A percentile compares a stretch with the other conserved stretches of the same genome.
Evolutionary conservation across 2,797 vertebrate genomes (phyloP).

Genomic region (Agapornis canus): DNA sequence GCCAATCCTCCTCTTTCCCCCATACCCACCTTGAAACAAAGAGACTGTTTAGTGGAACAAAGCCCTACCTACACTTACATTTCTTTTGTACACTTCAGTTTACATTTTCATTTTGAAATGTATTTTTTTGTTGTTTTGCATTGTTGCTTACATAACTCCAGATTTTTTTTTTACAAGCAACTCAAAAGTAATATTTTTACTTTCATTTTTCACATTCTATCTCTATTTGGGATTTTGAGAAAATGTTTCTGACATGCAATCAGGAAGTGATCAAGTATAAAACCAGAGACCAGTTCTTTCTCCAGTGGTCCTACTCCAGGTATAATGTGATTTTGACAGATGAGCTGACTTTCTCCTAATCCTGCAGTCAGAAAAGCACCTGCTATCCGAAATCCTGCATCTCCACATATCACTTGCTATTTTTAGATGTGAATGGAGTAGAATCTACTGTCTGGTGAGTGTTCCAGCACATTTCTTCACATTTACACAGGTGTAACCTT

Average conservation of each 20-base stretch:
- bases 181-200: neutral
- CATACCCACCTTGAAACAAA: neutral
- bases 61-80: neutral
- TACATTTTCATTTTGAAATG: neutral
- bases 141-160: neutral
- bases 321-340: neutral
- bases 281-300: neutral
- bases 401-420: slow-evolving; percentile 5
- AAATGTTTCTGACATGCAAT: neutral
- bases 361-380: neutral
- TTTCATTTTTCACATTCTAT: neutral
- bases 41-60: neutral
- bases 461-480: slow-evolving; percentile 16
- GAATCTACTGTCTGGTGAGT: slow-evolving; percentile 13
- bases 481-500: slow-evolving; percentile 52
- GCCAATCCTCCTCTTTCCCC: neutral
- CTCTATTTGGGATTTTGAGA: neutral
- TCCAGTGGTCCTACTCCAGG: neutral
- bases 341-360: neutral
- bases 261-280: neutral
- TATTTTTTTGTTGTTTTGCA: fast-evolving
- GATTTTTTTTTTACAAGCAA: neutral
- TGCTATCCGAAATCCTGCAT: neutral
- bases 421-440: slow-evolving; percentile 30
- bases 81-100: neutral